A percentile compares a stretch with the other conserved stretches of the same genome.
phyloP scores from a whole-genome alignment of 1,140 invertebrate genomes.

The Aphelinus atriplicis region DNA sequence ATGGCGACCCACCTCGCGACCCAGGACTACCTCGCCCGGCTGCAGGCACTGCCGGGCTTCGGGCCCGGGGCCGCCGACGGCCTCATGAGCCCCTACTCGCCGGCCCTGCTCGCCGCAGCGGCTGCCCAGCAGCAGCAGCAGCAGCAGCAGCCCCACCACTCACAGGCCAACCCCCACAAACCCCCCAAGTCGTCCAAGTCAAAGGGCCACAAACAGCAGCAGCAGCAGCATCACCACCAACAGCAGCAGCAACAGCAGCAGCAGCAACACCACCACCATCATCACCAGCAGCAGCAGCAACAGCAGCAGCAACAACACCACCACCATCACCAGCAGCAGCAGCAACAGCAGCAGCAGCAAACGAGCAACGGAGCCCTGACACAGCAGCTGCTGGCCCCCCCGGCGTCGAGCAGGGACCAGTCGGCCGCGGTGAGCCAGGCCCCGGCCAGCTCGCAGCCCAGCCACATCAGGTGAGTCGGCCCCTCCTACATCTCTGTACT shows the following conservation, averaged over 20 bases:
- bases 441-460: conserved; percentile 60
- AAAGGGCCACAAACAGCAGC: conserved; percentile 23
- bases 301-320: neutral
- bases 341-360: conserved; percentile 10
- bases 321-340: neutral
- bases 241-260: conserved; percentile 33
- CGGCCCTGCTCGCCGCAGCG: conserved; percentile 58
- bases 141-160: too few relatives aligned
- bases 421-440: conserved; percentile 55
- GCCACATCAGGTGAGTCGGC: conserved; percentile 60
- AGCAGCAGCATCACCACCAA: neutral
- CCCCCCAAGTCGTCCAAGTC: conserved; percentile 43
- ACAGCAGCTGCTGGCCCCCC: neutral
- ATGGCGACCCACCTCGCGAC: conserved; percentile 87
- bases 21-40: conserved; percentile 82
- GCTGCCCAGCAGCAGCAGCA: conserved; percentile 37
- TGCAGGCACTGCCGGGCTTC: conserved; percentile 78
- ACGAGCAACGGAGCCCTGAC: too few relatives aligned
- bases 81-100: conserved; percentile 63
- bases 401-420: conserved; percentile 1
- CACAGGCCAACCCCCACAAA: conserved; percentile 41
- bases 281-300: neutral
- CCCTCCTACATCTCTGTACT: neutral
- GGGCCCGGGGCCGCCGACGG: conserved; percentile 62
- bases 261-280: conserved; percentile 19